Evolutionary conservation across 2,888 invertebrate genomes (phyloP).

Genomic region (Pseudococcus jackbeardsleyi): DNA sequence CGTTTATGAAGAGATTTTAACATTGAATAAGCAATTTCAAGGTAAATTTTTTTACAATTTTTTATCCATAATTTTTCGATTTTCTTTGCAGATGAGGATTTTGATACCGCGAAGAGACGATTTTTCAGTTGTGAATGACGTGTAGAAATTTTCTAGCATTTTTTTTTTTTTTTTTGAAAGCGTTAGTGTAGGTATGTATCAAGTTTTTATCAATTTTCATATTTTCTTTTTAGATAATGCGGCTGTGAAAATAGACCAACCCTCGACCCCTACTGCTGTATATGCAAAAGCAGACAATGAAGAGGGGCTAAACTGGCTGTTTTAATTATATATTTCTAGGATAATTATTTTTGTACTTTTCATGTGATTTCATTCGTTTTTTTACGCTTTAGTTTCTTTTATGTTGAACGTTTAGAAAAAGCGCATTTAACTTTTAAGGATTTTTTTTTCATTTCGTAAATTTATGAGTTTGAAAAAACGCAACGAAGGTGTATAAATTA

Average conservation of each 20-base stretch:
- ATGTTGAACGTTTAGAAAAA: conserved; percentile 9
- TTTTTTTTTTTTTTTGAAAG: too few relatives aligned
- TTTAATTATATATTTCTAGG: conserved; percentile 38
- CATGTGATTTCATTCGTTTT: conserved; percentile 39
- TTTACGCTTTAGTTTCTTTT: conserved; percentile 47
- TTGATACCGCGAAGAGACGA: too few relatives aligned
- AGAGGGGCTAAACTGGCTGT: conserved; percentile 62
- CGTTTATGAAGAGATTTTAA: conserved; percentile 59
- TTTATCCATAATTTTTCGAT: background rate
- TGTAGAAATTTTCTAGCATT: too few relatives aligned
- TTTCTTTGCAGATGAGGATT: too few relatives aligned
- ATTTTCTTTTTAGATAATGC: conserved; percentile 27
- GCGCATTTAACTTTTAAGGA: background rate
- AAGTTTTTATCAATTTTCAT: conserved; percentile 13
- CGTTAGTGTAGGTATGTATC: too few relatives aligned
- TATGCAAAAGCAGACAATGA: conserved; percentile 59
- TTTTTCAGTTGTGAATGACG: too few relatives aligned
- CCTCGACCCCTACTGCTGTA: conserved; percentile 55
- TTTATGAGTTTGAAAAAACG: conserved; percentile 9
- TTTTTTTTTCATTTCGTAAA: conserved; percentile 24
- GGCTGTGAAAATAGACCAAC: conserved; percentile 64
- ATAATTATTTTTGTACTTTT: conserved; percentile 45
- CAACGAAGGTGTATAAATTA: background rate
- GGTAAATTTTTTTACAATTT: conserved; percentile 6
- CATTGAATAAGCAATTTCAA: conserved; percentile 63